Evolutionary conservation across 2,797 vertebrate genomes (phyloP).

Genomic region (Rachycentron canadum): DNA sequence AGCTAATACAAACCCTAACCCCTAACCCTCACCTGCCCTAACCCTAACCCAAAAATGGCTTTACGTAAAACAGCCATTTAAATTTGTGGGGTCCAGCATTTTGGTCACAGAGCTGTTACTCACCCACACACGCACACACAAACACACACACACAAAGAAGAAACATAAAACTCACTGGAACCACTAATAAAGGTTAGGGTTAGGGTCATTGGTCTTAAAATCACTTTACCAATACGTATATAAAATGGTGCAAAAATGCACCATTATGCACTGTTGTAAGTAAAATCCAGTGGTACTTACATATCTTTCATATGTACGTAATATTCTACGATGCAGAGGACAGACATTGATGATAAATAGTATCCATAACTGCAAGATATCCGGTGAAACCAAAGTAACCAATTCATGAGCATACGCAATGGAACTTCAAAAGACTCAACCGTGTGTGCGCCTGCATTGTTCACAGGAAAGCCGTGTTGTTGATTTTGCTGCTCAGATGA

Average conservation of each 20-base stretch:
- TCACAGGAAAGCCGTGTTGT: background rate
- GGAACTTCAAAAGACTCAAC: background rate
- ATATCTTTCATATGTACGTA: background rate
- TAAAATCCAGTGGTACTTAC: background rate
- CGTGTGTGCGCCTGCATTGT: background rate
- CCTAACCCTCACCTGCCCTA: too few species aligned
- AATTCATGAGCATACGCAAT: background rate
- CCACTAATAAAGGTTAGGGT: too few species aligned
- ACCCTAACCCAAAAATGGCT: too few species aligned
- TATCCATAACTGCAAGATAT: background rate
- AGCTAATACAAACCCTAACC: too few species aligned
- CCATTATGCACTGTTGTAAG: background rate
- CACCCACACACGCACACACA: too few species aligned
- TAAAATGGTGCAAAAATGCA: background rate
- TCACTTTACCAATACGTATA: background rate
- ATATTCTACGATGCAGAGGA: background rate
- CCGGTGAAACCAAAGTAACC: background rate
- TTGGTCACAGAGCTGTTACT: too few species aligned
- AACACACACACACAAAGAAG: too few species aligned
- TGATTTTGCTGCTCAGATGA: slow-evolving; percentile 3
- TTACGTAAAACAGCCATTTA: too few species aligned
- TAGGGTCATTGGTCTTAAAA: background rate
- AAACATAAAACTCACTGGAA: too few species aligned
- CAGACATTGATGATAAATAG: background rate
- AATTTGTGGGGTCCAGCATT: too few species aligned